Evolutionary conservation across 2,888 invertebrate species (phyloP).

Genomic region (Helicoverpa assulta): DNA sequence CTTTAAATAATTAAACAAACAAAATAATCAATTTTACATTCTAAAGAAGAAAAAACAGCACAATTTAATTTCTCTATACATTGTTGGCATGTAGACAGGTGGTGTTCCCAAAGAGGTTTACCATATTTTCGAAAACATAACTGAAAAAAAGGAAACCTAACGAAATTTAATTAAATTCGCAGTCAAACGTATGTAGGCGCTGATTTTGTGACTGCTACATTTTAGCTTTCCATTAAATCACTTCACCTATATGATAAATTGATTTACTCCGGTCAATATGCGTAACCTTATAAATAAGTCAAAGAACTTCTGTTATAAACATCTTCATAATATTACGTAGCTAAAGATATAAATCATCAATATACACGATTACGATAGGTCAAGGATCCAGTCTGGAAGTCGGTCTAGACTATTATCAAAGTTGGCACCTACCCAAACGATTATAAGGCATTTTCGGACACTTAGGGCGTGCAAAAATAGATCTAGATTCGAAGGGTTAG

Average conservation of each 20-base stretch:
- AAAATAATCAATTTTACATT: too few species aligned
- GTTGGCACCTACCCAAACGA: conserved; percentile 48
- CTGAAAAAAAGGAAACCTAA: neutral
- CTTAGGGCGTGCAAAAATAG: neutral
- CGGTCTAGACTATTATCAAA: conserved; percentile 50
- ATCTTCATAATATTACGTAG: conserved; percentile 20
- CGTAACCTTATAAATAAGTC: conserved; percentile 3
- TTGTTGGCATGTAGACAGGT: too few species aligned
- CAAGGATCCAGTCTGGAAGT: conserved; percentile 48
- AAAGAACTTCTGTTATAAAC: conserved; percentile 6
- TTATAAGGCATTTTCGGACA: conserved; percentile 11
- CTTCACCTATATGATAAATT: neutral
- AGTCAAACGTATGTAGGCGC: neutral
- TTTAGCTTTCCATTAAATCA: neutral
- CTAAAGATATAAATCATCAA: conserved; percentile 27
- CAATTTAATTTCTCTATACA: too few species aligned
- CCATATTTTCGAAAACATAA: neutral
- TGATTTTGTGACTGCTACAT: neutral
- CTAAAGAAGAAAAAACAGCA: too few species aligned
- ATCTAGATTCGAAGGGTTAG: neutral
- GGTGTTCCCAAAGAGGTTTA: neutral
- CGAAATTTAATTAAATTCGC: too few species aligned
- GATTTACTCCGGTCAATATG: neutral
- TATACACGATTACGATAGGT: conserved; percentile 25
- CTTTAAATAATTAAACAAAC: too few species aligned